Percentiles rank a stretch among this genome's conserved stretches.
Evolutionary conservation across 1,140 invertebrate species (phyloP).

Genomic region (Scaptomyza graminum): DNA sequence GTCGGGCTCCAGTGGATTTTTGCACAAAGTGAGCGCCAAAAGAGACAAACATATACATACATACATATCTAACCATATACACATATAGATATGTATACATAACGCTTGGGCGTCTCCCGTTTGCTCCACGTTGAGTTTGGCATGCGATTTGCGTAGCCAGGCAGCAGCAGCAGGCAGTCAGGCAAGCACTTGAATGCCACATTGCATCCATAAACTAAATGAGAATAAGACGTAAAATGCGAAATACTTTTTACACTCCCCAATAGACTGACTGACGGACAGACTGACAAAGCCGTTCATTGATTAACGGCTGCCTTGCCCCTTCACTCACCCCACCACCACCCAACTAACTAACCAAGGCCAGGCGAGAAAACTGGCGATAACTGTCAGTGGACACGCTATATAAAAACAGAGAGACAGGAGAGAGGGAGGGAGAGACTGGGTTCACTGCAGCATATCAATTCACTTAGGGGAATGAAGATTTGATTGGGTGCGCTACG

Average conservation of each 20-base stretch:
- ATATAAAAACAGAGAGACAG: constrained; percentile 9
- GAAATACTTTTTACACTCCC: constrained; percentile 33
- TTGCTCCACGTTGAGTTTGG: constrained; percentile 48
- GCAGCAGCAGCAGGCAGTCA: constrained; percentile 2
- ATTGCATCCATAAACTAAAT: constrained; percentile 66
- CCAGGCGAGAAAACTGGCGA: constrained; percentile 68
- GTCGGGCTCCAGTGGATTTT: constrained; percentile 81
- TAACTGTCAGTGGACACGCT: constrained; percentile 74
- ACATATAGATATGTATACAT: background rate
- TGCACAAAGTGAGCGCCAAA: constrained; percentile 78
- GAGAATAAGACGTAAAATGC: constrained; percentile 44
- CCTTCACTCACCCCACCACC: constrained; percentile 3
- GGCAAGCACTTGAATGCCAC: constrained; percentile 55
- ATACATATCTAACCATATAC: constrained; percentile 13
- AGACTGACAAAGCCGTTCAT: constrained; percentile 66
- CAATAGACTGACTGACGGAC: background rate
- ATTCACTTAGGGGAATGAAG: constrained; percentile 31
- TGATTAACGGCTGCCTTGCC: constrained; percentile 58
- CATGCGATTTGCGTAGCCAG: constrained; percentile 46
- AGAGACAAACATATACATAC: constrained; percentile 55
- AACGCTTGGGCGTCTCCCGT: constrained; percentile 44
- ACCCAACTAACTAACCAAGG: constrained; percentile 36
- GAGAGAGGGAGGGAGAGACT: no score
- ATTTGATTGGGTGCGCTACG: constrained; percentile 12
- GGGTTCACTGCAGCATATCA: constrained; percentile 10